Percentiles rank a stretch among this genome's conserved stretches.
Evolutionary conservation across 2,888 invertebrate genomes (phyloP).

Genomic region (Epistrophe grossulariae): DNA sequence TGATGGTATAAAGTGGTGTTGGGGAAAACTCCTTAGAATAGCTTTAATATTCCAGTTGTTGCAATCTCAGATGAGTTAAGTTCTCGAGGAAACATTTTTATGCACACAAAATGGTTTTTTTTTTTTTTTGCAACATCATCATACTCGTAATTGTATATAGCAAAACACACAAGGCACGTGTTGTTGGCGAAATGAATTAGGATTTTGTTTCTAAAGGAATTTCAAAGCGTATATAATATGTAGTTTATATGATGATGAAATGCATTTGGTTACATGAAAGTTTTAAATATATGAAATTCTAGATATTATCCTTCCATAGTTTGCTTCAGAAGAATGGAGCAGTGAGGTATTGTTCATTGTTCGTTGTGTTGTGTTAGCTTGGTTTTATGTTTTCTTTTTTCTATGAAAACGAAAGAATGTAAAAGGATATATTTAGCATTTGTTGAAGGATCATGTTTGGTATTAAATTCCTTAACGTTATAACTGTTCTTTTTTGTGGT

Average conservation of each 20-base stretch:
- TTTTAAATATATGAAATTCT: constrained; percentile 14
- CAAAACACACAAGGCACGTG: constrained; percentile 5
- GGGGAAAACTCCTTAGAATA: constrained; percentile 18
- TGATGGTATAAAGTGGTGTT: constrained; percentile 15
- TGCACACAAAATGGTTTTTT: not conserved
- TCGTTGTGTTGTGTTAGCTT: constrained; percentile 1
- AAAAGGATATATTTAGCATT: not conserved
- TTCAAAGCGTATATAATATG: not conserved
- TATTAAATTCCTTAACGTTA: not conserved
- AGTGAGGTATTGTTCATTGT: not conserved
- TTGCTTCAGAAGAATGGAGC: not conserved
- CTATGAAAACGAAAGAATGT: not conserved
- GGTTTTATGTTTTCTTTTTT: not conserved
- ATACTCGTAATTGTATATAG: no score
- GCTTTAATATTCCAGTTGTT: constrained; percentile 30
- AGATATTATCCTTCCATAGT: constrained; percentile 3
- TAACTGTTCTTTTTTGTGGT: not conserved
- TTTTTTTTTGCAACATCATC: no score
- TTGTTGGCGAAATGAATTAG: constrained; percentile 48
- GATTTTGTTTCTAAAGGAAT: constrained; percentile 21
- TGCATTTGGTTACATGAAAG: constrained; percentile 47
- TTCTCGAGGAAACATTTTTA: not conserved
- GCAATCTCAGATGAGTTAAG: constrained; percentile 20
- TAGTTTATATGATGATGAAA: constrained; percentile 45
- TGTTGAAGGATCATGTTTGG: not conserved